Percentiles rank a stretch among this genome's conserved stretches.
These are phyloP conservation scores for Dynastes maya DNA, from an alignment of 2,888 invertebrate genomes.

Conservation along the genomic window DNA sequence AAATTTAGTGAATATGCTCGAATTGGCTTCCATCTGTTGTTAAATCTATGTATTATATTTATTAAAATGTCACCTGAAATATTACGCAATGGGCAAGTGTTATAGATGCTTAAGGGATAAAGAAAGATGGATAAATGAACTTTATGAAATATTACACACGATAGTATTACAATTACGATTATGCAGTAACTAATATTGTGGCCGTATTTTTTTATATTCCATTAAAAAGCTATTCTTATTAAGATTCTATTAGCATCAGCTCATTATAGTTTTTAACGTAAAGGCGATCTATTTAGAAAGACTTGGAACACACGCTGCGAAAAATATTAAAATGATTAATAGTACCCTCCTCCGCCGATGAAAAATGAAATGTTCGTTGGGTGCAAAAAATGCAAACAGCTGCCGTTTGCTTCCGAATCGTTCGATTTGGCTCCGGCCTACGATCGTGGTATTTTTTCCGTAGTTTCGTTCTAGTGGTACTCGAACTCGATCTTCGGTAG, in stretches of 20 bases:
- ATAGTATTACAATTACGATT: no score
- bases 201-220: background rate
- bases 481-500: constrained; percentile 11
- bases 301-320: constrained; percentile 21
- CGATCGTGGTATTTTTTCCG: constrained; percentile 1
- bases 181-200: no score
- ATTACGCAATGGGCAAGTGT: no score
- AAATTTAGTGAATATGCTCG: no score
- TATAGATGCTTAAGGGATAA: no score
- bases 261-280: background rate
- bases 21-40: no score
- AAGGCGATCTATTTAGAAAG: constrained; percentile 17
- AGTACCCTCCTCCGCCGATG: background rate
- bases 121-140: no score
- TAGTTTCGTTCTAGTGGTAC: background rate
- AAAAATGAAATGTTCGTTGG: constrained; percentile 27
- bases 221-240: background rate
- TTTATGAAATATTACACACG: no score
- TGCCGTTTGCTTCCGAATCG: constrained; percentile 41
- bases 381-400: constrained; percentile 34
- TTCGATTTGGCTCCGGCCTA: background rate
- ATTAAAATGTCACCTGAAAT: no score
- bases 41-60: no score
- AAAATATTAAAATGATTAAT: constrained; percentile 34
- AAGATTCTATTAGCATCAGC: constrained; percentile 2